phyloP scores from a whole-genome alignment of 2,888 invertebrate species.

The Tachina grossa region DNA sequence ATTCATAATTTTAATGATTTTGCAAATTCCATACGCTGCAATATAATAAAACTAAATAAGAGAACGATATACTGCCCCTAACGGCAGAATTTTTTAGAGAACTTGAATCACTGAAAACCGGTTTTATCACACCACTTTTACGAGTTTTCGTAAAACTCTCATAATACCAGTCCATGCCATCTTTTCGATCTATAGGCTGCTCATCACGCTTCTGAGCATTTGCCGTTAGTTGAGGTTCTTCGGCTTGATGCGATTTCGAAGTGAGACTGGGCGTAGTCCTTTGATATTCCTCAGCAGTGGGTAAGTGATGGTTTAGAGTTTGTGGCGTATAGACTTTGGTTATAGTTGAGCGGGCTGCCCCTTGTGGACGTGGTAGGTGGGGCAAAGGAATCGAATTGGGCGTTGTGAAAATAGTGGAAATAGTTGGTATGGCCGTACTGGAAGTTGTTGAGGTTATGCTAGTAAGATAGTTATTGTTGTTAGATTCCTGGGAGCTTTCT shows the following conservation, averaged over 20 bases:
- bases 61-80: neutral
- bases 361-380: constrained; percentile 51
- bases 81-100: constrained; percentile 37
- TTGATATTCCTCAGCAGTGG: constrained; percentile 82
- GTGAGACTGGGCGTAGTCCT: constrained; percentile 76
- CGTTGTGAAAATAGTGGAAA: constrained; percentile 29
- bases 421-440: constrained; percentile 17
- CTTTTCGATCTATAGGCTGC: constrained; percentile 80
- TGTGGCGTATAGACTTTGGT: constrained; percentile 84
- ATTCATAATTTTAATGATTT: constrained; percentile 39
- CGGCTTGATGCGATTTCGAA: constrained; percentile 72
- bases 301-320: constrained; percentile 75
- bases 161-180: constrained; percentile 92
- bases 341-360: constrained; percentile 84
- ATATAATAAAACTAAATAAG: constrained; percentile 58
- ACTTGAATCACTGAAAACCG: constrained; percentile 48
- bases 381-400: constrained; percentile 39
- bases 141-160: constrained; percentile 86
- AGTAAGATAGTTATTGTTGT: constrained; percentile 58
- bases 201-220: constrained; percentile 76
- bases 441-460: constrained; percentile 66
- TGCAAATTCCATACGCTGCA: constrained; percentile 31
- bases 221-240: constrained; percentile 67
- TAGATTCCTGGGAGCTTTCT: constrained; percentile 45
- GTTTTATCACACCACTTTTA: constrained; percentile 34